Evolutionary conservation across 1,140 invertebrate genomes (phyloP).

Genomic region (Apolygus lucorum): DNA sequence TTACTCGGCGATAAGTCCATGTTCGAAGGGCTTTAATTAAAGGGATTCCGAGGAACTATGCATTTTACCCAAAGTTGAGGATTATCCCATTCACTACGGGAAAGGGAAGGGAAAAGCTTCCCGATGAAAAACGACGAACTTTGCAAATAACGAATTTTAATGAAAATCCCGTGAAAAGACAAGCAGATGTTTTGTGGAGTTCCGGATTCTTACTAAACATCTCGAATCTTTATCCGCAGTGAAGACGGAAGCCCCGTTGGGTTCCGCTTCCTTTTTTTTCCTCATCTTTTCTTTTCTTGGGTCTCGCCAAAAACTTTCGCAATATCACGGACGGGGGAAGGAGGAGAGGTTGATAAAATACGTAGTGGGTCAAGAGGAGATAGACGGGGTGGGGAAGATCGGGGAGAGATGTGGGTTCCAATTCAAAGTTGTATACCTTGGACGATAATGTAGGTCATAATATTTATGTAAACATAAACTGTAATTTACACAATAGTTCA

Average conservation of each 20-base stretch:
- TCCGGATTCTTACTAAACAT: not conserved
- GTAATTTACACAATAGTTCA: too few species aligned
- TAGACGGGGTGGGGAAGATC: not conserved
- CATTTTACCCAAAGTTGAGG: too few species aligned
- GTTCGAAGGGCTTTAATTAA: too few species aligned
- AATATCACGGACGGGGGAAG: not conserved
- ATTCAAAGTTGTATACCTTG: too few species aligned
- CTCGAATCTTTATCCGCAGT: not conserved
- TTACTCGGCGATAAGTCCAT: too few species aligned
- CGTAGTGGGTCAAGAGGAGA: not conserved
- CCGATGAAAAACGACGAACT: too few species aligned
- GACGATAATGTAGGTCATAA: too few species aligned
- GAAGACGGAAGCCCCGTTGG: not conserved
- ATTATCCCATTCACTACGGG: too few species aligned
- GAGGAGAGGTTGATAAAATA: not conserved
- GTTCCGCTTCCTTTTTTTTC: not conserved
- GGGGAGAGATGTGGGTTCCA: not conserved
- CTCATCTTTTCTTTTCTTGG: not conserved
- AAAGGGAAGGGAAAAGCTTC: too few species aligned
- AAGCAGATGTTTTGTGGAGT: not conserved
- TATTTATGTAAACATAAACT: too few species aligned
- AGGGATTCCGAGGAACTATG: too few species aligned
- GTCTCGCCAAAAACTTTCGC: not conserved
- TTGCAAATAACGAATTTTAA: not conserved
- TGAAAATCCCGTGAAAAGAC: not conserved